These are phyloP conservation scores for Sinella curviseta DNA, from an alignment of 1,140 invertebrate genomes.

Conservation along the genomic window DNA sequence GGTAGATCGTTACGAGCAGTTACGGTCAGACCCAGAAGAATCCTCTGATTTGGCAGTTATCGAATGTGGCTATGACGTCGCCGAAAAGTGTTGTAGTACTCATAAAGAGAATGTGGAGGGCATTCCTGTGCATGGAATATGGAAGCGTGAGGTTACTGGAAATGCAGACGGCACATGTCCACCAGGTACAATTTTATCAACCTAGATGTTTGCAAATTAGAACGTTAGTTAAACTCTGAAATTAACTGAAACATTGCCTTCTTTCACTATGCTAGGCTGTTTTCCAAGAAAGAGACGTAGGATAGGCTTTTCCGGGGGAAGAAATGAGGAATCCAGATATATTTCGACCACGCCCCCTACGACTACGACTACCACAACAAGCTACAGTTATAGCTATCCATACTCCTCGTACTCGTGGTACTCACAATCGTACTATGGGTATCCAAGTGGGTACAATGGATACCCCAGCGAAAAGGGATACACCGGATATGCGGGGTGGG, in stretches of 20 bases:
- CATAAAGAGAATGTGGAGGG: not conserved
- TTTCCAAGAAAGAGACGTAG: not conserved
- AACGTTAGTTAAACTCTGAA: not conserved
- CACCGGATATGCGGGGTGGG: not conserved
- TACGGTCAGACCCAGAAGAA: not conserved
- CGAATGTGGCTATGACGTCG: not conserved
- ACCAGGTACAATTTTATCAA: not conserved
- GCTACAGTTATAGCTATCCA: not conserved
- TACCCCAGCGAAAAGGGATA: not conserved
- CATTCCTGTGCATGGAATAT: not conserved
- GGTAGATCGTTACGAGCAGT: not conserved
- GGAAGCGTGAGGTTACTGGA: not conserved
- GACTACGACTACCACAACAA: not conserved
- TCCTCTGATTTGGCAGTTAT: too few relatives aligned
- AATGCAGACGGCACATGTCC: constrained; percentile 1
- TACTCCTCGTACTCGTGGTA: not conserved
- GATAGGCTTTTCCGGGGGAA: not conserved
- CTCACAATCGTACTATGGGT: not conserved
- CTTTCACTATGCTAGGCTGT: not conserved
- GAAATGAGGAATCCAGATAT: not conserved
- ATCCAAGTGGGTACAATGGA: not conserved
- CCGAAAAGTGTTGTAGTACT: not conserved
- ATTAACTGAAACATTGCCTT: not conserved
- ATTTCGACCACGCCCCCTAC: not conserved
- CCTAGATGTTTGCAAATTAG: not conserved